A percentile compares a stretch with the other conserved stretches of the same genome.
Conservation (phyloP, 2,113 vertebrate species). For the Hiodon tergisus region DNA sequence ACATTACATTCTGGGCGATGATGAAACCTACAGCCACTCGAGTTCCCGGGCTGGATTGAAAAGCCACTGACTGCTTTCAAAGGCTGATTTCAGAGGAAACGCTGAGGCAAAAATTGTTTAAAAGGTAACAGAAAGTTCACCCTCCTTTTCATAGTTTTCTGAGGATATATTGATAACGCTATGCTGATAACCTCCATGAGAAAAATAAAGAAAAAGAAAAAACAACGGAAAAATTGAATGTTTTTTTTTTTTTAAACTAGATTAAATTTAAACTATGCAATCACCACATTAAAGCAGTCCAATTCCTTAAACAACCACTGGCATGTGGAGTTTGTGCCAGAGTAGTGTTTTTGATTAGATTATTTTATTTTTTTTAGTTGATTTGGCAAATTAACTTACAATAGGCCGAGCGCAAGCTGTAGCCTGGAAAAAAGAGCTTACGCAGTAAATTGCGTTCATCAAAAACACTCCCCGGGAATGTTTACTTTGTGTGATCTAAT, state of each 20-base stretch:
- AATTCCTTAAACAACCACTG: constrained; percentile 58
- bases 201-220: constrained; percentile 47
- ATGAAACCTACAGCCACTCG: constrained; percentile 40
- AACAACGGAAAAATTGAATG: constrained; percentile 48
- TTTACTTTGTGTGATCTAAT: constrained; percentile 63
- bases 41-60: constrained; percentile 25
- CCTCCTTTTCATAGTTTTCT: neutral
- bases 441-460: constrained; percentile 67
- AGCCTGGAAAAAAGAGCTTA: constrained; percentile 56
- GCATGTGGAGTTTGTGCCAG: constrained; percentile 57
- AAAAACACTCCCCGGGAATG: constrained; percentile 62
- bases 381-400: constrained; percentile 66
- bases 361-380: constrained; percentile 27
- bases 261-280: constrained; percentile 58
- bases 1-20: constrained; percentile 25
- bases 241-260: constrained; percentile 60
- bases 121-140: constrained; percentile 36
- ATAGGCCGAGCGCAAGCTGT: constrained; percentile 62
- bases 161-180: neutral
- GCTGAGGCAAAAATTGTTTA: constrained; percentile 24
- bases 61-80: neutral
- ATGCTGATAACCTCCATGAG: constrained; percentile 10
- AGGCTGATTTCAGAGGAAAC: neutral
- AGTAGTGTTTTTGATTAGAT: constrained; percentile 63
- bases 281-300: constrained; percentile 66